A percentile compares a stretch with the other conserved stretches of the same genome.
These are phyloP conservation scores for Phalloptychus januarius DNA, from an alignment of 2,797 vertebrate species.

Conservation along the genomic window DNA sequence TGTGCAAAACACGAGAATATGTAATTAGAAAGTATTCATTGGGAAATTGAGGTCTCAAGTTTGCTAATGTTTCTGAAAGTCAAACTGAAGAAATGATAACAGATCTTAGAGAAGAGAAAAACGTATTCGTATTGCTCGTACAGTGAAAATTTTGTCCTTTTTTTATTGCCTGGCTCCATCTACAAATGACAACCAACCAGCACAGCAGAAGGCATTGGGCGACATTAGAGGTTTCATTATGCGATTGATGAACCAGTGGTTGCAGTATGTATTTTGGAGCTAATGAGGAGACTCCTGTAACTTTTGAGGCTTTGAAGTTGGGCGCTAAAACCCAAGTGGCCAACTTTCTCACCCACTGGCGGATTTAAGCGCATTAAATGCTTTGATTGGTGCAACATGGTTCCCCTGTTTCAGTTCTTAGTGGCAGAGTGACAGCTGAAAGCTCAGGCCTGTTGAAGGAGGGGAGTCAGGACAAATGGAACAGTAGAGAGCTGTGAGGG, in stretches of 20 bases:
- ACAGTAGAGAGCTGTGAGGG: slow-evolving; percentile 33
- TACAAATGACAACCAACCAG: slow-evolving; percentile 30
- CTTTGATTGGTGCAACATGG: slow-evolving; percentile 63
- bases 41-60: not conserved
- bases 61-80: not conserved
- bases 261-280: slow-evolving; percentile 56
- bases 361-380: slow-evolving; percentile 72
- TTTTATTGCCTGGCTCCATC: slow-evolving; percentile 11
- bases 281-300: slow-evolving; percentile 66
- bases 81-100: not conserved
- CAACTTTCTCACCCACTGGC: slow-evolving; percentile 62
- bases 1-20: not conserved
- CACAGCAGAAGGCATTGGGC: slow-evolving; percentile 25
- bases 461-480: slow-evolving; percentile 42
- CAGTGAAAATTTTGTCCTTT: not conserved
- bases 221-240: slow-evolving; percentile 62
- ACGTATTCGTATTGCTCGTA: slow-evolving; percentile 7
- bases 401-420: slow-evolving; percentile 44
- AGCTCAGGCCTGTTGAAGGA: slow-evolving; percentile 47
- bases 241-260: slow-evolving; percentile 66
- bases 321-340: slow-evolving; percentile 64
- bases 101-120: slow-evolving; percentile 8
- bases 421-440: slow-evolving; percentile 56
- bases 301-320: slow-evolving; percentile 69
- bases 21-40: not conserved